These are phyloP conservation scores for Andrena praecox DNA, from an alignment of 2,888 invertebrate species.

Conservation along the genomic window DNA sequence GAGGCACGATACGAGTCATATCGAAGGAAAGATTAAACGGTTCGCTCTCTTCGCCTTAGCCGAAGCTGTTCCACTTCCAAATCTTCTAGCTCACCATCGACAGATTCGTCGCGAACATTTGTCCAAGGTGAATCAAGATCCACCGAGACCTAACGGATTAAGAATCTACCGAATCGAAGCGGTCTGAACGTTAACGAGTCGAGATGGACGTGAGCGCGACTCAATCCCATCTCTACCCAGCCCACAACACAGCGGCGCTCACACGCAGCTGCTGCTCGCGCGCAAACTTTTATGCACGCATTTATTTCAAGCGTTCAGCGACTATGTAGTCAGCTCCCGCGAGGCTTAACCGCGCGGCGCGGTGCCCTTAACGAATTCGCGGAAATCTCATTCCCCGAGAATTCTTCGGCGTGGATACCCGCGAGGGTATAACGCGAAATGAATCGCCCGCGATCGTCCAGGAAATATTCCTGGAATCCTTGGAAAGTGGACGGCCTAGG, in stretches of 20 bases:
- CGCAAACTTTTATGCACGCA: conserved; percentile 56
- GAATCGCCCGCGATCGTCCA: conserved; percentile 53
- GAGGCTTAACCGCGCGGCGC: conserved; percentile 32
- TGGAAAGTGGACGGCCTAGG: conserved; percentile 44
- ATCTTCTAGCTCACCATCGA: too few relatives aligned
- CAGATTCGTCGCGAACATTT: too few relatives aligned
- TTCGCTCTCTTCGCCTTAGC: too few relatives aligned
- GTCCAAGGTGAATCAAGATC: neutral
- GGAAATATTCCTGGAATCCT: conserved; percentile 58
- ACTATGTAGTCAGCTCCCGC: conserved; percentile 41
- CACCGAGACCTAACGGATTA: neutral
- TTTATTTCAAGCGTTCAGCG: conserved; percentile 66
- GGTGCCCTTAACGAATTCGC: conserved; percentile 68
- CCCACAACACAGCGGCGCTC: conserved; percentile 38
- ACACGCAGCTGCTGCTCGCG: conserved; percentile 54
- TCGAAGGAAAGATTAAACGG: neutral
- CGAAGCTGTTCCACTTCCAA: too few relatives aligned
- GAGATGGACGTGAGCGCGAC: conserved; percentile 7
- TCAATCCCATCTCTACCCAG: conserved; percentile 48
- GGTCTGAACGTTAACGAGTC: too few relatives aligned
- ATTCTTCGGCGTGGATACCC: conserved; percentile 56
- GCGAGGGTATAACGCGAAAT: conserved; percentile 52
- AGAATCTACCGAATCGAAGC: neutral
- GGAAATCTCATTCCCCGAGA: conserved; percentile 61
- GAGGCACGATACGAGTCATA: too few relatives aligned